phyloP scores from a whole-genome alignment of 2,888 invertebrate species.

The Oligia latruncula region DNA sequence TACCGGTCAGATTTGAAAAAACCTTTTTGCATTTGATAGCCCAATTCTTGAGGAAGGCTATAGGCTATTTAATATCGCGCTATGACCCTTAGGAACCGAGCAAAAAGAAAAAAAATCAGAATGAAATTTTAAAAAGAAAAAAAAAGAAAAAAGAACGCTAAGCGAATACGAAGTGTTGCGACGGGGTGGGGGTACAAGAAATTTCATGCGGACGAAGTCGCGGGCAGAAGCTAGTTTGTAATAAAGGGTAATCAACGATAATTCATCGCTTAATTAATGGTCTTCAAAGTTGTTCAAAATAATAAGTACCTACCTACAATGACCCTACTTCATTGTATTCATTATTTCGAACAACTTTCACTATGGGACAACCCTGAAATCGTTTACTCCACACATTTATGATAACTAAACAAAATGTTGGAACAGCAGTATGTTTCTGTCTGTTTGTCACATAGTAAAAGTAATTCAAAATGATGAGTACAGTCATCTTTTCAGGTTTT shows the following conservation, averaged over 20 bases:
- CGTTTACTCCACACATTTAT: background rate
- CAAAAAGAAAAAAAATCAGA: too few relatives aligned
- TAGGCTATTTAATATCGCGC: too few relatives aligned
- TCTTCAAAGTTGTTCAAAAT: background rate
- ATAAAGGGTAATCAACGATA: background rate
- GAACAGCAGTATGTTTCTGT: background rate
- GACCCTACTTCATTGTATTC: background rate
- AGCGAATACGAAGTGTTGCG: too few relatives aligned
- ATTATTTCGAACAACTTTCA: background rate
- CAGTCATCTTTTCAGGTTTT: background rate
- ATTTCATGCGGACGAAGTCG: too few relatives aligned
- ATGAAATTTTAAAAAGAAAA: too few relatives aligned
- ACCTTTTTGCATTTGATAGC: too few relatives aligned
- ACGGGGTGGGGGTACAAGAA: too few relatives aligned
- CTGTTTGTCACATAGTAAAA: background rate
- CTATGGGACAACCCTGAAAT: background rate
- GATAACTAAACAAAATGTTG: background rate
- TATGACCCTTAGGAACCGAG: too few relatives aligned
- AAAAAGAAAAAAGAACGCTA: too few relatives aligned
- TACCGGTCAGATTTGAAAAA: too few relatives aligned
- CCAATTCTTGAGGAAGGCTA: too few relatives aligned
- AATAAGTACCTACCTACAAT: background rate
- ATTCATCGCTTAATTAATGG: background rate
- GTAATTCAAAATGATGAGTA: background rate
- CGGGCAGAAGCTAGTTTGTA: too few relatives aligned